phyloP scores from a whole-genome alignment of 53 echinoderm and acorn worm genomes.

The Arbacia lixula region DNA sequence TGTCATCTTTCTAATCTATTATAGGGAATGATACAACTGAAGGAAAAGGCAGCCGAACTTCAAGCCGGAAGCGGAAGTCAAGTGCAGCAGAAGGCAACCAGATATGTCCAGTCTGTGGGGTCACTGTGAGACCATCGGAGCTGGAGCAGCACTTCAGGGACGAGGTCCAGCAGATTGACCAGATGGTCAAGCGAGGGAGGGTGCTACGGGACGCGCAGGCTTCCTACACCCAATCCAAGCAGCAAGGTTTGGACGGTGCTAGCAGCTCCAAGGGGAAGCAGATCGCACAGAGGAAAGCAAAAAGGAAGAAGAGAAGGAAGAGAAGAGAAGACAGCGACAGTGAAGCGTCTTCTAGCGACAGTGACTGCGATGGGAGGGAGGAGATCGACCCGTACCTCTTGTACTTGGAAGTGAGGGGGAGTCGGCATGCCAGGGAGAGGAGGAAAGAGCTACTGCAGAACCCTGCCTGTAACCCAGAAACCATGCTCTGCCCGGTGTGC shows the following conservation, averaged over 20 bases:
- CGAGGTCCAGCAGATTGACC: conserved; percentile 83
- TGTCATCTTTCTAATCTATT: too few relatives aligned
- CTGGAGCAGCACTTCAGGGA: conserved; percentile 71
- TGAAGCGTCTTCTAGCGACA: background rate
- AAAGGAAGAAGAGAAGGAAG: conserved; percentile 34
- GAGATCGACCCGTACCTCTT: background rate
- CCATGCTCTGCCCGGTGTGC: conserved; percentile 50
- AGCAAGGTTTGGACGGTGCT: conserved; percentile 47
- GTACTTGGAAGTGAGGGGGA: conserved; percentile 31
- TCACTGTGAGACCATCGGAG: conserved; percentile 81
- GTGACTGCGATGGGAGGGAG: conserved; percentile 12
- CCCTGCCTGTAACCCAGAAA: conserved; percentile 36
- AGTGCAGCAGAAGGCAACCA: conserved; percentile 25
- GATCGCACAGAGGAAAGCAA: background rate
- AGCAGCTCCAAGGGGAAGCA: conserved; percentile 47
- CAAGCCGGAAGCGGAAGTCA: conserved; percentile 2
- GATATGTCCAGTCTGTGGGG: conserved; percentile 82
- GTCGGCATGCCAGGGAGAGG: conserved; percentile 50
- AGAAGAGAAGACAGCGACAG: conserved; percentile 5
- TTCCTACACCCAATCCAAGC: conserved; percentile 9
- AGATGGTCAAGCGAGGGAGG: conserved; percentile 66
- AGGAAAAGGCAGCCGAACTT: conserved; percentile 17
- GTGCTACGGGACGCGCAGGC: conserved; percentile 1
- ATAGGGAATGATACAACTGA: too few relatives aligned
- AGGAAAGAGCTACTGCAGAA: conserved; percentile 37